A percentile compares a stretch with the other conserved stretches of the same genome.
phyloP scores from a whole-genome alignment of 2,888 invertebrate genomes.

The Pterostichus niger region DNA sequence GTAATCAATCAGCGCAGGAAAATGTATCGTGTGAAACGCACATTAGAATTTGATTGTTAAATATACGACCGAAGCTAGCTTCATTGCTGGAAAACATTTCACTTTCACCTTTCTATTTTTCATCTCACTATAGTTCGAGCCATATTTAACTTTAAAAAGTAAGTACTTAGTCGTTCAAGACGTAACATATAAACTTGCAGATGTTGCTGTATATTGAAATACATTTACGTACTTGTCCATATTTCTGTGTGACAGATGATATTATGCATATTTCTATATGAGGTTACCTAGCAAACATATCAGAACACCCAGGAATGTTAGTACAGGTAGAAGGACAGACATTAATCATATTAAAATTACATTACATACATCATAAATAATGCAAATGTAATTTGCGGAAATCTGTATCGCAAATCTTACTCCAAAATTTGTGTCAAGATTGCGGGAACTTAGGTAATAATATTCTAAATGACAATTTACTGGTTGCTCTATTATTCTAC shows the following conservation, averaged over 20 bases:
- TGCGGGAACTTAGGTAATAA: background rate
- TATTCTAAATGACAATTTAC: slow-evolving; percentile 28
- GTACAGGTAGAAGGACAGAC: background rate
- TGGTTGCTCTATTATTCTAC: background rate
- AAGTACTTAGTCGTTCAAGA: too few relatives aligned
- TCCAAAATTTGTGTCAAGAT: slow-evolving; percentile 22
- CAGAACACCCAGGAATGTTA: background rate
- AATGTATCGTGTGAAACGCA: too few relatives aligned
- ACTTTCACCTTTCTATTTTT: too few relatives aligned
- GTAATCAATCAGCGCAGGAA: too few relatives aligned
- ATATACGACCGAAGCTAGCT: too few relatives aligned
- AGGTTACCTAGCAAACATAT: background rate
- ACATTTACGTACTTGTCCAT: too few relatives aligned
- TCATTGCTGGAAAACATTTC: too few relatives aligned
- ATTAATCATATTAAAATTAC: slow-evolving; percentile 42
- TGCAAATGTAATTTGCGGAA: slow-evolving; percentile 37
- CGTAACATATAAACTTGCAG: too few relatives aligned
- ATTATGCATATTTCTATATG: background rate
- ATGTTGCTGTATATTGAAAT: too few relatives aligned
- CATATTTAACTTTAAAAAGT: too few relatives aligned
- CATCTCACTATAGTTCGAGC: too few relatives aligned
- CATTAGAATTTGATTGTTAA: too few relatives aligned
- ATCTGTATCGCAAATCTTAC: slow-evolving; percentile 24
- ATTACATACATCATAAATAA: slow-evolving; percentile 39
- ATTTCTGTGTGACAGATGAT: background rate